phyloP scores from a whole-genome alignment of 2,113 vertebrate species.

The Paracyprichromis sp. region DNA sequence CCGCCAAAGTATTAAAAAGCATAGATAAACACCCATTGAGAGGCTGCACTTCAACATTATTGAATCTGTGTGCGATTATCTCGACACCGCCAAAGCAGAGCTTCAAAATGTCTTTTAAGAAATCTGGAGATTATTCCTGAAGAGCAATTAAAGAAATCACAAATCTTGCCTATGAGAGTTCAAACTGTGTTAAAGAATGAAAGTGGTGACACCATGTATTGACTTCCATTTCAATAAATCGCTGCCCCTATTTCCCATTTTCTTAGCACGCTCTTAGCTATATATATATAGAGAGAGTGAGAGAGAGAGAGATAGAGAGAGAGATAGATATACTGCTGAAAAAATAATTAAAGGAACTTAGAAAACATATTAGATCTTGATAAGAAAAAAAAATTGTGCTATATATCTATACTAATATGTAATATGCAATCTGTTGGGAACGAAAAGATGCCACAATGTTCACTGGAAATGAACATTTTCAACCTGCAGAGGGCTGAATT shows the following conservation, averaged over 20 bases:
- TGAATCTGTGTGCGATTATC: not conserved
- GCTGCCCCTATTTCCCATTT: not conserved
- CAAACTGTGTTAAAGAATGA: not conserved
- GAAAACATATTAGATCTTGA: not conserved
- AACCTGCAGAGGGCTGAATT: not conserved
- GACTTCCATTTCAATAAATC: not conserved
- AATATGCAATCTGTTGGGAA: not conserved
- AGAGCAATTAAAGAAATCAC: not conserved
- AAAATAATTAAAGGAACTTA: not conserved
- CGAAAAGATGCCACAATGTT: not conserved
- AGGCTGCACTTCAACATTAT: not conserved
- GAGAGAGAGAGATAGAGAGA: too few species aligned
- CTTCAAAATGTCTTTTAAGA: not conserved
- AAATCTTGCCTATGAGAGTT: not conserved
- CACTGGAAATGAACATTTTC: not conserved
- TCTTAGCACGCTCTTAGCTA: not conserved
- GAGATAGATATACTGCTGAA: rapidly evolving
- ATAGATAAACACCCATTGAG: not conserved
- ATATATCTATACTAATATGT: not conserved
- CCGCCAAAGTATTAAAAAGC: not conserved
- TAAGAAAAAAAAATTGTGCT: not conserved
- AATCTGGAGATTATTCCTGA: rapidly evolving
- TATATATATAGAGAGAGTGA: too few species aligned
- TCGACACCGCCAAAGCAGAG: rapidly evolving
- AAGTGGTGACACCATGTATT: not conserved